Evolutionary conservation across 2,113 vertebrate genomes (phyloP).

Genomic region (Pituophis catenifer): DNA sequence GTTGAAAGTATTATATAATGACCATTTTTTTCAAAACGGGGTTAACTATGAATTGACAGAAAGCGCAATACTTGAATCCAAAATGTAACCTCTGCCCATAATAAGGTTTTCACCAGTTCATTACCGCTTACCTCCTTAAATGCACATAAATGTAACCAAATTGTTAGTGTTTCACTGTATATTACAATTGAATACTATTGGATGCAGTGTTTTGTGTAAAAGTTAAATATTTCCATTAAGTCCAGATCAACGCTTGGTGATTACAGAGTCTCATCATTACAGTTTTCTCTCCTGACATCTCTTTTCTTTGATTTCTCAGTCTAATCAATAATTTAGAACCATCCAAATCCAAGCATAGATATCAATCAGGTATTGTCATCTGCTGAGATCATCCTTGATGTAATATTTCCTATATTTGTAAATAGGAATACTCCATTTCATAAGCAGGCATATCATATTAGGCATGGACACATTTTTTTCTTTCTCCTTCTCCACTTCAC

Average conservation of each 20-base stretch:
- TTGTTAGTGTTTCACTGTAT: background rate
- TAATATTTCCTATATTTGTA: background rate
- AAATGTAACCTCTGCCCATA: constrained; percentile 3
- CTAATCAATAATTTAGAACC: background rate
- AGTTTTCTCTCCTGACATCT: background rate
- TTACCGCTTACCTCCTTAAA: background rate
- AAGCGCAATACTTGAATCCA: background rate
- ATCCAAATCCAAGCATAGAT: background rate
- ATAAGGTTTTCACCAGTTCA: background rate
- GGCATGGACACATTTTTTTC: background rate
- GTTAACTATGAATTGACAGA: background rate
- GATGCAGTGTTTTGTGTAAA: background rate
- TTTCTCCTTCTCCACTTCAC: background rate
- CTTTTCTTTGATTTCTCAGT: background rate
- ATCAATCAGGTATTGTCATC: background rate
- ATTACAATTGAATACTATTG: background rate
- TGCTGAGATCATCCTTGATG: background rate
- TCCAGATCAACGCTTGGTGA: background rate
- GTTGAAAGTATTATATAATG: constrained; percentile 41
- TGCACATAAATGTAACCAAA: background rate
- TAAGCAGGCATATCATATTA: background rate
- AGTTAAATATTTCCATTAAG: background rate
- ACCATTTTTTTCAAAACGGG: constrained; percentile 12
- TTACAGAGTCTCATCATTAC: background rate
- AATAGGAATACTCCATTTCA: background rate